Base-by-base conservation (phyloP, 2,113 vertebrate species). In the Gadus macrocephalus region DNA sequence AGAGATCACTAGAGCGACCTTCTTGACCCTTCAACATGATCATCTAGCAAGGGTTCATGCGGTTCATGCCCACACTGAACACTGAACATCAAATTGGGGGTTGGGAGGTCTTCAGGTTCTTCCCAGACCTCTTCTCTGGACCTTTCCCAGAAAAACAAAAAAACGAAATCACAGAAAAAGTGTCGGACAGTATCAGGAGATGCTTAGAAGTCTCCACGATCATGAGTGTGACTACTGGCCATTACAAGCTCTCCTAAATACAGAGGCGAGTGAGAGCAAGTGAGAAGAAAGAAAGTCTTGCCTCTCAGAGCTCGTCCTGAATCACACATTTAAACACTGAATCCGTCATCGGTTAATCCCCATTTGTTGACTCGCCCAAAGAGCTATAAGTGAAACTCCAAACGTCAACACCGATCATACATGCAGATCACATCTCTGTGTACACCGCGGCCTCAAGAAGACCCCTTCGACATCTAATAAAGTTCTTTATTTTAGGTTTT, bases 401-500 rank as follows among this genome's bases (percentile, higher is more conserved):
- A 42, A 1, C 11, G 38, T 8, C 11, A 8, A 11, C 11, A 42
- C 38, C 38, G 4, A 49, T 14, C 12, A 49, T 49, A 9, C 42
- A 11, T 14, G 12, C 42, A 49, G 42, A 11, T 49, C 42, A 1
- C 42, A 49, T 14, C 42, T 12, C 42, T 49, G 25, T 49, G 42
- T 14, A 49, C 42, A 49, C 42, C 42, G 12, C 42, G 8, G 42
- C 42, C 42, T 25, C 3, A 59, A 71, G 19, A 35, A 14, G 49
- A 63, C 14, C 1, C 8, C 64, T 35, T 20, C 77, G 38, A 78
- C 64, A 73, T 86, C 78, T 89, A 87, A 91, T 91, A 92, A 92
- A 92, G 86, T 88, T 87, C 85, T 92, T 92, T 92, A 92, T 92
- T 91, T 88, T 80, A 59, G 81, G 82, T 81, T 89, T 91, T 92